Evolutionary conservation across 2,113 vertebrate species (phyloP).

Genomic region (Tupaia chinensis): DNA sequence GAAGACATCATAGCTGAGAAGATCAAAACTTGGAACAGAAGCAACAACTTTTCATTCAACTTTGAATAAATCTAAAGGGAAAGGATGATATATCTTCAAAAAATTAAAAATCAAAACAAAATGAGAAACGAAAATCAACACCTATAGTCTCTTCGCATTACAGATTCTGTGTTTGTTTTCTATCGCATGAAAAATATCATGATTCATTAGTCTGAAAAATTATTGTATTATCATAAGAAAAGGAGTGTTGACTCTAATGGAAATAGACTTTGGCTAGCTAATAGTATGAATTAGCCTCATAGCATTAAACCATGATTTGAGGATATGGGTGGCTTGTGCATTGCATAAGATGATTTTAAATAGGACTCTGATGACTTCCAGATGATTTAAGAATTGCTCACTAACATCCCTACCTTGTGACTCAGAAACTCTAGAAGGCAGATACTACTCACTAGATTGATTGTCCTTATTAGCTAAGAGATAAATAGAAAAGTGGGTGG

Average conservation of each 20-base stretch:
- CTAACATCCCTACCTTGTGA: not conserved
- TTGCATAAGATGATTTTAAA: constrained; percentile 28
- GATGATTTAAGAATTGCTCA: not conserved
- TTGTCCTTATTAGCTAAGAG: not conserved
- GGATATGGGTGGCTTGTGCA: constrained; percentile 12
- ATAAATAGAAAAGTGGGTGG: not conserved
- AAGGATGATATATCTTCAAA: not conserved
- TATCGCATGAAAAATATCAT: constrained; percentile 16
- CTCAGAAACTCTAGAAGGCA: not conserved
- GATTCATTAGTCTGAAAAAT: constrained; percentile 17
- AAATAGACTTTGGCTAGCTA: constrained; percentile 38
- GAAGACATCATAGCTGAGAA: constrained; percentile 38
- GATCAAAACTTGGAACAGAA: constrained; percentile 39
- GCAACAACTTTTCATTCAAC: not conserved
- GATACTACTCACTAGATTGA: not conserved
- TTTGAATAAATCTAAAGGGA: not conserved
- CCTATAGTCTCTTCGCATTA: not conserved
- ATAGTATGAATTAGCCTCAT: not conserved
- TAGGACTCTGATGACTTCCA: not conserved
- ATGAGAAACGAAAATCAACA: not conserved
- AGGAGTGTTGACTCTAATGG: not conserved
- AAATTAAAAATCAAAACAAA: constrained; percentile 58
- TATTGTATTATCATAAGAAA: not conserved
- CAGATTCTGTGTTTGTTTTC: constrained; percentile 34
- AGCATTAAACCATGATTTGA: not conserved